A percentile compares a stretch with the other conserved stretches of the same genome.
Evolutionary conservation across 2,113 vertebrate genomes (phyloP).

Genomic region (Nothoprocta pentlandii): DNA sequence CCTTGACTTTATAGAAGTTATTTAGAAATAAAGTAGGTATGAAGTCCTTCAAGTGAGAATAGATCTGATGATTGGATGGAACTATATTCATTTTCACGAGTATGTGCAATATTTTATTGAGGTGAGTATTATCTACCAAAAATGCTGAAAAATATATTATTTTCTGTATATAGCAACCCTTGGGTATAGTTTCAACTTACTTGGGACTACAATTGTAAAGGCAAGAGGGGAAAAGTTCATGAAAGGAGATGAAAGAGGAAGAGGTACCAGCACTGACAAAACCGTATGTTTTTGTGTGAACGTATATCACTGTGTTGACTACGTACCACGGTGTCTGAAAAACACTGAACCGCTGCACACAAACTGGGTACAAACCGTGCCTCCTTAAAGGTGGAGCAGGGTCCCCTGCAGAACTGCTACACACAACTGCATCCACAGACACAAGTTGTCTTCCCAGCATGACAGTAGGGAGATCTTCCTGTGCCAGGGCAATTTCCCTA

Average conservation of each 20-base stretch:
- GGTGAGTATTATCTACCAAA: neutral
- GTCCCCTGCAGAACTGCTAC: neutral
- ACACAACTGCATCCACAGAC: neutral
- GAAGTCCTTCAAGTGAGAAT: neutral
- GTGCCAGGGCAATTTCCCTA: neutral
- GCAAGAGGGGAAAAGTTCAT: neutral
- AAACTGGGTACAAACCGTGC: neutral
- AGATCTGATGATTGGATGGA: neutral
- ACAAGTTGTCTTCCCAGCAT: neutral
- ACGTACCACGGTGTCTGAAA: neutral
- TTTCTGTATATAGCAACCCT: neutral
- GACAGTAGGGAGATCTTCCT: neutral
- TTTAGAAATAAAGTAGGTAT: neutral
- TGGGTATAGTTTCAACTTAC: neutral
- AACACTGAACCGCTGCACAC: neutral
- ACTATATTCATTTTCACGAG: neutral
- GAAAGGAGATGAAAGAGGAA: slow-evolving; percentile 8
- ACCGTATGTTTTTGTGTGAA: slow-evolving; percentile 20
- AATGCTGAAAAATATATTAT: neutral
- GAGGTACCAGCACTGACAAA: neutral
- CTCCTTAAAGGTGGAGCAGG: neutral
- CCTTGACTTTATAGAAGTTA: neutral
- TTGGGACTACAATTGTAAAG: neutral
- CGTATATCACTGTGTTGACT: neutral
- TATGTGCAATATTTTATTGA: neutral